Percentiles rank a stretch among this genome's conserved stretches.
These are phyloP conservation scores for Trisateles emortualis DNA, from an alignment of 2,888 invertebrate genomes.

Conservation along the genomic window DNA sequence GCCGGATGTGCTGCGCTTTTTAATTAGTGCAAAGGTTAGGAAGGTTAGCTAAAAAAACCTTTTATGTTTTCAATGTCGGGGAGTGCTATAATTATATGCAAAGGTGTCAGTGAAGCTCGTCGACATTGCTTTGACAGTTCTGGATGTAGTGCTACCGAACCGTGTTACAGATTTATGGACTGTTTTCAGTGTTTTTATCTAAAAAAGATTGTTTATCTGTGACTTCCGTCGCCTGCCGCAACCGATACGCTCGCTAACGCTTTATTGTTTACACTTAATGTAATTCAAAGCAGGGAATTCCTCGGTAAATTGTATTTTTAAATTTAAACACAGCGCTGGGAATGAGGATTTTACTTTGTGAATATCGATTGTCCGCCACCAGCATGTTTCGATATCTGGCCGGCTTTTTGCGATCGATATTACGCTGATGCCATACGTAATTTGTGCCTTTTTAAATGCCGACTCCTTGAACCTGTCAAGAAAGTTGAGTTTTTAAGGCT, in stretches of 20 bases:
- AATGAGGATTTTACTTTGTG: constrained; percentile 69
- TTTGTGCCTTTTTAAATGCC: constrained; percentile 52
- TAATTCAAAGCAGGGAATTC: constrained; percentile 86
- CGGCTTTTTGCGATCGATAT: constrained; percentile 77
- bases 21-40: constrained; percentile 82
- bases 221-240: constrained; percentile 83
- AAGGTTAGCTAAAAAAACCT: constrained; percentile 62
- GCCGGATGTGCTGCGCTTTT: constrained; percentile 76
- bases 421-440: constrained; percentile 76
- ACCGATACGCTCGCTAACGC: constrained; percentile 83
- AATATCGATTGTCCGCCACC: constrained; percentile 72
- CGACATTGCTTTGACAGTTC: constrained; percentile 68
- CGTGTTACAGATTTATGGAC: constrained; percentile 79
- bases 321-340: constrained; percentile 71
- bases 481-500: not conserved
- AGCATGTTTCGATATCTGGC: constrained; percentile 72
- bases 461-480: constrained; percentile 27
- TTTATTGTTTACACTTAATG: constrained; percentile 87
- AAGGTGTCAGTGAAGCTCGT: constrained; percentile 44
- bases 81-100: constrained; percentile 57
- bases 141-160: constrained; percentile 72
- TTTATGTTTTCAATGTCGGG: constrained; percentile 56
- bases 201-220: constrained; percentile 86
- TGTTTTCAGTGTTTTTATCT: constrained; percentile 83
- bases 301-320: constrained; percentile 84